These are phyloP conservation scores for Mactromeris polynyma DNA, from an alignment of 2,888 invertebrate genomes.

Conservation along the genomic window DNA sequence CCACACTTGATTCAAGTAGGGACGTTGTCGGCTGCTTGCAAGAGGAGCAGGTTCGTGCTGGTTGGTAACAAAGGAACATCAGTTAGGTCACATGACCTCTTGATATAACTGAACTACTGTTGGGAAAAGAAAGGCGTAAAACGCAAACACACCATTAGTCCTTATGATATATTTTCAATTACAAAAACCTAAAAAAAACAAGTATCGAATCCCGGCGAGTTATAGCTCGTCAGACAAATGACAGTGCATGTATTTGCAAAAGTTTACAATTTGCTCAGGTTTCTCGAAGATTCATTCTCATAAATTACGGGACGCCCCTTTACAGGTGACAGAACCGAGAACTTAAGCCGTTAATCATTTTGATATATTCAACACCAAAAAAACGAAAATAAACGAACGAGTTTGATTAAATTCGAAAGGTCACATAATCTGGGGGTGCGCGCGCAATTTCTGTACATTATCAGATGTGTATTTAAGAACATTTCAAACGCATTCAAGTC, in stretches of 20 bases:
- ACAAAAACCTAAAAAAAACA: too few relatives aligned
- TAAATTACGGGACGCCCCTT: background rate
- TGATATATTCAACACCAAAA: background rate
- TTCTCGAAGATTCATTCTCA: background rate
- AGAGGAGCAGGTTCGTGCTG: too few relatives aligned
- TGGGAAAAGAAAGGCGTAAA: too few relatives aligned
- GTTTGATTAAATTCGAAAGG: slow-evolving; percentile 5
- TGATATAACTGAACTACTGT: too few relatives aligned
- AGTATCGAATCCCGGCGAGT: too few relatives aligned
- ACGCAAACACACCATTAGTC: too few relatives aligned
- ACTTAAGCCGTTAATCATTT: background rate
- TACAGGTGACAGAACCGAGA: background rate
- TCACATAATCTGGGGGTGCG: background rate
- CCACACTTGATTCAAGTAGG: too few relatives aligned
- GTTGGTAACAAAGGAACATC: too few relatives aligned
- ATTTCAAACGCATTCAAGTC: background rate
- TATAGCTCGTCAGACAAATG: background rate
- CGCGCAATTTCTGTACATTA: background rate
- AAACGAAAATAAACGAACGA: background rate
- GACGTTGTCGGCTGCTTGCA: too few relatives aligned
- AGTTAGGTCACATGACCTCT: too few relatives aligned
- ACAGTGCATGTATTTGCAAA: background rate
- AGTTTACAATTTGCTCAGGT: background rate
- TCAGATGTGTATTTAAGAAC: background rate
- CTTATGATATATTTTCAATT: too few relatives aligned